A percentile compares a stretch with the other conserved stretches of the same genome.
Evolutionary conservation across 2,797 vertebrate genomes (phyloP).

Genomic region (Ctenopoma multispine): DNA sequence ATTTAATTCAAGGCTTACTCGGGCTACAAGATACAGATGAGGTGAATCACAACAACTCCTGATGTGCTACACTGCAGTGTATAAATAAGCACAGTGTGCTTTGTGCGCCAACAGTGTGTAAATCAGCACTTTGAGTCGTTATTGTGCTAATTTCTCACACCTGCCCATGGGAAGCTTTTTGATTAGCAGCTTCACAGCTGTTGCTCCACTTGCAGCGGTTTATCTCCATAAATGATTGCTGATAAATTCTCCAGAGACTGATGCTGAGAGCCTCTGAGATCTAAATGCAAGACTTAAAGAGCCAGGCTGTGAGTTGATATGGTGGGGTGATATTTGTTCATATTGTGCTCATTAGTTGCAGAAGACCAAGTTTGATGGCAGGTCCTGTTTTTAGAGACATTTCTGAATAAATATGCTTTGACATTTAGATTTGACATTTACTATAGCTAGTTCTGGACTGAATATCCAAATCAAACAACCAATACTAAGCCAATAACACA

Average conservation of each 20-base stretch:
- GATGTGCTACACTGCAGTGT: constrained; percentile 23
- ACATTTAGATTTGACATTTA: constrained; percentile 64
- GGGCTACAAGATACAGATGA: constrained; percentile 47
- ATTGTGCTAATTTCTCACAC: constrained; percentile 80
- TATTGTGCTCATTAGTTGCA: constrained; percentile 70
- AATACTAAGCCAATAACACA: constrained; percentile 1
- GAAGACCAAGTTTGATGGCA: constrained; percentile 47
- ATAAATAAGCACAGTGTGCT: constrained; percentile 47
- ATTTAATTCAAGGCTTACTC: constrained; percentile 48
- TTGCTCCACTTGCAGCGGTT: constrained; percentile 75
- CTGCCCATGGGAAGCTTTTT: constrained; percentile 76
- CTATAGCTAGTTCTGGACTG: constrained; percentile 19
- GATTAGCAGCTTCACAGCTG: constrained; percentile 80
- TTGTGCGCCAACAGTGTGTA: constrained; percentile 40
- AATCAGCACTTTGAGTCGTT: constrained; percentile 71
- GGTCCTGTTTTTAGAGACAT: constrained; percentile 39
- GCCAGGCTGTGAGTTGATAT: constrained; percentile 51
- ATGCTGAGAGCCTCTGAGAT: constrained; percentile 68
- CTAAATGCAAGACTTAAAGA: constrained; percentile 60
- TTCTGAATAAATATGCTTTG: constrained; percentile 54
- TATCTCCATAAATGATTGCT: constrained; percentile 82
- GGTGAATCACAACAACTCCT: constrained; percentile 42
- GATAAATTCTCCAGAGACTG: constrained; percentile 76
- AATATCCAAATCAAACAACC: constrained; percentile 22
- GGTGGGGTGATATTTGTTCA: constrained; percentile 62